A percentile compares a stretch with the other conserved stretches of the same genome.
phyloP scores from a whole-genome alignment of 2,797 vertebrate species.

The Fundulus diaphanus region DNA sequence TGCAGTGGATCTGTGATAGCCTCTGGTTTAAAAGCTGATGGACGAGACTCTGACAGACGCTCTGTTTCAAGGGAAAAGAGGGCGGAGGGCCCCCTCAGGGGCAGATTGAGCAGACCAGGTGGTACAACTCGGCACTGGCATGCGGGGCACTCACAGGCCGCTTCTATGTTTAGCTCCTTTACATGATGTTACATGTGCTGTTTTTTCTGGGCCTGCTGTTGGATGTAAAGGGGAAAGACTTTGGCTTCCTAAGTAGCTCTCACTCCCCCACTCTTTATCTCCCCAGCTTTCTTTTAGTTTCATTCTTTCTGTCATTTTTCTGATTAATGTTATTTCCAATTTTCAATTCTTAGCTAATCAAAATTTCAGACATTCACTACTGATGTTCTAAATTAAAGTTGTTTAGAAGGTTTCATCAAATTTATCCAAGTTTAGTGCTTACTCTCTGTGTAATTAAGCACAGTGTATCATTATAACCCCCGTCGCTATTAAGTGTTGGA shows the following conservation, averaged over 20 bases:
- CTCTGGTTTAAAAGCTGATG: conserved; percentile 68
- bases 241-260: conserved; percentile 26
- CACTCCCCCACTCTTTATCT: neutral
- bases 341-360: neutral
- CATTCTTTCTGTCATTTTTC: neutral
- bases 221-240: conserved; percentile 51
- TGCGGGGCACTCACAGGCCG: conserved; percentile 66
- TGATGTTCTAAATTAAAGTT: neutral
- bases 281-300: too few species aligned
- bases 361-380: neutral
- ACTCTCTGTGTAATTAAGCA: too few species aligned
- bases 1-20: conserved; percentile 43
- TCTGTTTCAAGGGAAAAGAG: conserved; percentile 38
- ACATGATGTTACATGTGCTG: conserved; percentile 81
- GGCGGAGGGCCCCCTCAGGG: conserved; percentile 33
- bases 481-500: too few species aligned
- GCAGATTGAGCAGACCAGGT: conserved; percentile 82
- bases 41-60: conserved; percentile 75
- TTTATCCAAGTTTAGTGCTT: neutral
- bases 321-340: too few species aligned
- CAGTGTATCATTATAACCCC: too few species aligned
- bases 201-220: conserved; percentile 69
- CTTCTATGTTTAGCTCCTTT: conserved; percentile 80
- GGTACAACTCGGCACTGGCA: conserved; percentile 69
- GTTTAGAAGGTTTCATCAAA: neutral